Conservation (phyloP, 2,888 invertebrate genomes). For the Euproctis similis region DNA sequence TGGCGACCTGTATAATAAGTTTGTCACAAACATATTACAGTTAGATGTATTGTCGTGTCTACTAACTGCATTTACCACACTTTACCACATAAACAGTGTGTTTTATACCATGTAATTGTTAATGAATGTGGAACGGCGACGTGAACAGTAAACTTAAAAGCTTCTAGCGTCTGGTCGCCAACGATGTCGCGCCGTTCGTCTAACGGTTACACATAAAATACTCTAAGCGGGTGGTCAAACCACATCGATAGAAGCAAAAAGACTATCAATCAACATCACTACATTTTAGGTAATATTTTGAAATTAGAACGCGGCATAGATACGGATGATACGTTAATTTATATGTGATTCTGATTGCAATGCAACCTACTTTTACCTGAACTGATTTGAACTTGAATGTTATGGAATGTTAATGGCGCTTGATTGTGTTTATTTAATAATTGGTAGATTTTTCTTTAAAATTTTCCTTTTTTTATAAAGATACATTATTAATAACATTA, state of each 20-base stretch:
- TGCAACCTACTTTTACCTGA: constrained; percentile 3
- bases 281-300: constrained; percentile 5
- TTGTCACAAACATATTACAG: constrained; percentile 4
- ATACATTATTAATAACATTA: too few relatives aligned
- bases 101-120: constrained; percentile 14
- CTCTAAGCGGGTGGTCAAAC: constrained; percentile 16
- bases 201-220: constrained; percentile 54
- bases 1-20: too few relatives aligned
- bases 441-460: too few relatives aligned
- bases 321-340: too few relatives aligned
- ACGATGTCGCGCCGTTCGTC: constrained; percentile 28
- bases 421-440: neutral
- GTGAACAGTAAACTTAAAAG: constrained; percentile 27
- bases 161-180: constrained; percentile 12
- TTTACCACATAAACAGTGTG: constrained; percentile 5
- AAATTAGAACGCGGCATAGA: too few relatives aligned
- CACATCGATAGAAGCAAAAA: constrained; percentile 24
- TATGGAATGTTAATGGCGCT: neutral
- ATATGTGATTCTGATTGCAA: too few relatives aligned
- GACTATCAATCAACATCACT: constrained; percentile 32
- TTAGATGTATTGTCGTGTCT: constrained; percentile 16
- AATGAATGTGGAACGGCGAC: constrained; percentile 29
- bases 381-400: neutral
- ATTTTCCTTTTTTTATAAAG: too few relatives aligned
- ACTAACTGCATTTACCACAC: constrained; percentile 13